A percentile compares a stretch with the other conserved stretches of the same genome.
Evolutionary conservation across 2,797 vertebrate genomes (phyloP).

Genomic region (Lophotriccus pileatus): DNA sequence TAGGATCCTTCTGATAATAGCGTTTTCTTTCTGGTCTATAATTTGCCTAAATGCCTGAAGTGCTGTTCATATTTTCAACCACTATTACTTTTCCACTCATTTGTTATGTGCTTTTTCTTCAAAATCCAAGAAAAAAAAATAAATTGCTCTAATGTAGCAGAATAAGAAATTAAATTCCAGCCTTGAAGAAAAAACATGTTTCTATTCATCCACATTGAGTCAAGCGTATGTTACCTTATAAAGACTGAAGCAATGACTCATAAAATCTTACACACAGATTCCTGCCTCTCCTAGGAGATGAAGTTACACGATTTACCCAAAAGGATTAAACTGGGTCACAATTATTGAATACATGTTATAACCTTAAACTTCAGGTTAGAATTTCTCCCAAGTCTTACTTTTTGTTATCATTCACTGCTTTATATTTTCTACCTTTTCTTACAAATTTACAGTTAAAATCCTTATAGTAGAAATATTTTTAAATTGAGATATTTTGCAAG

Average conservation of each 20-base stretch:
- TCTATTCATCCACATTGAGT: constrained; percentile 7
- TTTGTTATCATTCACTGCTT: neutral
- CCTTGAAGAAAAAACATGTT: neutral
- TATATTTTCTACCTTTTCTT: neutral
- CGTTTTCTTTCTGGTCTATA: neutral
- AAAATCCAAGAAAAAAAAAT: neutral
- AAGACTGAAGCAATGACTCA: constrained; percentile 34
- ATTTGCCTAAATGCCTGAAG: neutral
- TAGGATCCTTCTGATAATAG: neutral
- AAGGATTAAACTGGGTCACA: constrained; percentile 46
- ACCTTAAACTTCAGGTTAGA: constrained; percentile 12
- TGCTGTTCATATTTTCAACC: neutral
- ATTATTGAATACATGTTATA: neutral
- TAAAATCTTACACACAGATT: neutral
- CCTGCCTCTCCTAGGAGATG: constrained; percentile 12
- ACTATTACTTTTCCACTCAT: neutral
- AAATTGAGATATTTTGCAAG: neutral
- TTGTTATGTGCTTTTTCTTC: neutral
- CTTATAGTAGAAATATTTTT: neutral
- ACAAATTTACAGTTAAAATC: neutral
- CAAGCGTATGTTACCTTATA: neutral
- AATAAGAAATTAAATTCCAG: constrained; percentile 6
- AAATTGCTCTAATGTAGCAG: neutral
- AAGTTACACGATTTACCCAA: neutral
- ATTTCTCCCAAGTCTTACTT: neutral